These are phyloP conservation scores for Entomobrya multifasciata DNA, from an alignment of 2,888 invertebrate genomes.

Conservation along the genomic window DNA sequence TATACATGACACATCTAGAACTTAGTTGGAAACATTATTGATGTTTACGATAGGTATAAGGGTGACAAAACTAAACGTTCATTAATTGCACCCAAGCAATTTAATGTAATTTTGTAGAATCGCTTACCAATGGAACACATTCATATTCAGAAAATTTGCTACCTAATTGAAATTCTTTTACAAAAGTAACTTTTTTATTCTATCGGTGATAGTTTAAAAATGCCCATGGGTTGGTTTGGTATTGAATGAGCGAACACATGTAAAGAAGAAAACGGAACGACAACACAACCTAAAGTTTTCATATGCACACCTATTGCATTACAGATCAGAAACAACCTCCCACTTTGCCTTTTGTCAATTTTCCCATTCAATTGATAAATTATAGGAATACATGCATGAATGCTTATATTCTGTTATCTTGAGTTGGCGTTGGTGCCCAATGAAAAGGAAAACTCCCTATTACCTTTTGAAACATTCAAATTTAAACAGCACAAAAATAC, in stretches of 20 bases:
- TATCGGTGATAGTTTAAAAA: neutral
- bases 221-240: neutral
- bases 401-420: constrained; percentile 49
- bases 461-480: neutral
- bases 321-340: constrained; percentile 49
- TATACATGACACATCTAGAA: too few relatives aligned
- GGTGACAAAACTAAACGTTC: too few relatives aligned
- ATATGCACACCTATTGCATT: constrained; percentile 55
- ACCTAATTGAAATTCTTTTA: neutral
- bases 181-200: neutral
- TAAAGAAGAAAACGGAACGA: neutral
- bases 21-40: too few relatives aligned
- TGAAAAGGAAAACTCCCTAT: neutral
- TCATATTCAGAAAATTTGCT: constrained; percentile 23
- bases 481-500: neutral
- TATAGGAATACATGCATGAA: constrained; percentile 50
- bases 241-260: neutral
- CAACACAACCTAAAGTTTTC: constrained; percentile 3
- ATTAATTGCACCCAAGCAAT: too few relatives aligned
- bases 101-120: too few relatives aligned
- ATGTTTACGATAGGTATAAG: too few relatives aligned
- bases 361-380: constrained; percentile 54
- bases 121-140: too few relatives aligned
- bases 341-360: constrained; percentile 56
- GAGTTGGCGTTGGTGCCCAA: constrained; percentile 19